phyloP scores from a whole-genome alignment of 2,888 invertebrate genomes.

The Mythimna loreyi region DNA sequence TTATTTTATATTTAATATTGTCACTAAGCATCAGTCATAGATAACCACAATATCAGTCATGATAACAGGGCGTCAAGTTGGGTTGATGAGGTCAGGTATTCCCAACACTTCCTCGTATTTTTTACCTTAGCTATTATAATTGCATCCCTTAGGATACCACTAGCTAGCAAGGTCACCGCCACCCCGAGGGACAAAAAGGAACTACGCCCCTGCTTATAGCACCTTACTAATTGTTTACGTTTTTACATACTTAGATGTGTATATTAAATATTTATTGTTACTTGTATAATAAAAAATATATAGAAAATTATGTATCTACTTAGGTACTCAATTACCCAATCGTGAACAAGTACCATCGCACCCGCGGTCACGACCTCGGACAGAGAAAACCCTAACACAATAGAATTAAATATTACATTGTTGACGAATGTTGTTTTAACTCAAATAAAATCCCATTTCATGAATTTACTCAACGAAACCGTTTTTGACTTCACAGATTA shows the following conservation, averaged over 20 bases:
- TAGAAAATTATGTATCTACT: not conserved
- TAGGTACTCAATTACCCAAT: not conserved
- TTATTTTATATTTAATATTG: not conserved
- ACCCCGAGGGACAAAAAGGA: too few relatives aligned
- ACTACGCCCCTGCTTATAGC: too few relatives aligned
- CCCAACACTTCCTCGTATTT: not conserved
- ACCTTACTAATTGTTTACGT: too few relatives aligned
- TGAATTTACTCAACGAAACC: slow-evolving; percentile 11
- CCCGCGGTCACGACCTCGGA: not conserved
- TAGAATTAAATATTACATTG: slow-evolving; percentile 27
- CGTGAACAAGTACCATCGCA: slow-evolving; percentile 6
- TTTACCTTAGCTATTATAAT: not conserved
- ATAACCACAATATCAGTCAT: not conserved
- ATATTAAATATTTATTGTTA: not conserved
- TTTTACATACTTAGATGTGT: too few relatives aligned
- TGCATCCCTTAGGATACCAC: not conserved
- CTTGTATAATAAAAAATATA: not conserved
- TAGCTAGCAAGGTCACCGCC: too few relatives aligned
- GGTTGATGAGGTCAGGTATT: not conserved
- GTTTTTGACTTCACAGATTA: slow-evolving; percentile 18
- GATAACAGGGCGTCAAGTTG: not conserved
- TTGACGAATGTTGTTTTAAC: slow-evolving; percentile 27
- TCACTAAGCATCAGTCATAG: not conserved
- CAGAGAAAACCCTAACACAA: slow-evolving; percentile 17
- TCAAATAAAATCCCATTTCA: slow-evolving; percentile 27